Evolutionary conservation across 2,113 vertebrate genomes (phyloP).

Genomic region (Microtus pennsylvanicus): DNA sequence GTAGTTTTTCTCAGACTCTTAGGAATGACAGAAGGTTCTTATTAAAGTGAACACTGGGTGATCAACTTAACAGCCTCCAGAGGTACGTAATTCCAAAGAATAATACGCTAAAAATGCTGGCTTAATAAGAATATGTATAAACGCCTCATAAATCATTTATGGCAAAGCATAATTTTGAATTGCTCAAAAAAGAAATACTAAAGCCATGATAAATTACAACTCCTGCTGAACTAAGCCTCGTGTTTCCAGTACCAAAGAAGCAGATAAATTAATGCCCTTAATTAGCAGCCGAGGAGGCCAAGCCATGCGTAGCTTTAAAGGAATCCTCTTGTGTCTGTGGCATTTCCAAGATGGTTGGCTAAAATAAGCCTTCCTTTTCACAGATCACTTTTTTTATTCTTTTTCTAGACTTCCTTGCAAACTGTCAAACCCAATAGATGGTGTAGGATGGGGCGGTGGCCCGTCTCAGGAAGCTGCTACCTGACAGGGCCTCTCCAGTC

Average conservation of each 20-base stretch:
- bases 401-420: slow-evolving; percentile 79
- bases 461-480: slow-evolving; percentile 81
- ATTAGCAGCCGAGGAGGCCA: slow-evolving; percentile 66
- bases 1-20: slow-evolving; percentile 57
- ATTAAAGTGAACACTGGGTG: slow-evolving; percentile 79
- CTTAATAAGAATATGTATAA: slow-evolving; percentile 79
- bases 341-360: slow-evolving; percentile 61
- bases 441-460: slow-evolving; percentile 78
- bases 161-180: slow-evolving; percentile 73
- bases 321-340: slow-evolving; percentile 58
- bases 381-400: slow-evolving; percentile 64
- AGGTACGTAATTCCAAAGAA: slow-evolving; percentile 75
- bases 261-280: slow-evolving; percentile 74
- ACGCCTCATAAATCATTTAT: slow-evolving; percentile 75
- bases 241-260: slow-evolving; percentile 76
- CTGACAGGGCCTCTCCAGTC: slow-evolving; percentile 77
- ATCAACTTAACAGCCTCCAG: slow-evolving; percentile 79
- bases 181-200: slow-evolving; percentile 70
- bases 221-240: slow-evolving; percentile 70
- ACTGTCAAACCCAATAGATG: slow-evolving; percentile 83
- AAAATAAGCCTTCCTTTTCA: slow-evolving; percentile 68
- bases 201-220: slow-evolving; percentile 73
- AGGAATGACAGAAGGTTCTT: slow-evolving; percentile 74
- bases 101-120: slow-evolving; percentile 78
- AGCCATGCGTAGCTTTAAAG: slow-evolving; percentile 70